Conservation (phyloP, 2,888 invertebrate species). For the Parnassius smintheus region DNA sequence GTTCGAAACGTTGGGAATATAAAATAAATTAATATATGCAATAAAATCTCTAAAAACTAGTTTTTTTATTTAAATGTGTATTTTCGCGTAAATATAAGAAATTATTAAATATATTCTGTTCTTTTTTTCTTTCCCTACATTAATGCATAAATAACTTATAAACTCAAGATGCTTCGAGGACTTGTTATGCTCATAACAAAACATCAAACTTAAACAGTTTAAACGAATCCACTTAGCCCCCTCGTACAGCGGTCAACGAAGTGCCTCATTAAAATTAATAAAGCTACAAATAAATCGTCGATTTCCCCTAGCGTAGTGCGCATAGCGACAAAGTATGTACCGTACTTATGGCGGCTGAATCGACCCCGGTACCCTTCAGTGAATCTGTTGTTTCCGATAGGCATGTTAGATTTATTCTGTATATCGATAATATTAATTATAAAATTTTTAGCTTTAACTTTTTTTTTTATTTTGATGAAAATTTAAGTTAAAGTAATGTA, state of each 20-base stretch:
- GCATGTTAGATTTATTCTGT: constrained; percentile 28
- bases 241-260: constrained; percentile 23
- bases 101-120: no score
- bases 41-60: no score
- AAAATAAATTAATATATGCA: no score
- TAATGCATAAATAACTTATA: not conserved
- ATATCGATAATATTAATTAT: constrained; percentile 8
- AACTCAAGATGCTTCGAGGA: constrained; percentile 5
- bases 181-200: constrained; percentile 9
- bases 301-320: constrained; percentile 23
- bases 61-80: no score
- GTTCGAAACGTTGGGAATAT: no score
- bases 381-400: constrained; percentile 59
- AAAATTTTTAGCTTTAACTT: no score
- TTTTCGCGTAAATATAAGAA: no score
- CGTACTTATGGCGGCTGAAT: constrained; percentile 8
- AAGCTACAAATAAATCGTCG: constrained; percentile 26
- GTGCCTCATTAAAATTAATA: constrained; percentile 21
- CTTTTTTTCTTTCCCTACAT: no score
- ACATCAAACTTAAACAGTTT: constrained; percentile 11
- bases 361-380: constrained; percentile 32
- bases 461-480: no score
- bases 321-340: constrained; percentile 21
- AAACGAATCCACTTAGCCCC: constrained; percentile 22
- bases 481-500: no score